Conservation (phyloP, 2,888 invertebrate genomes). For the Sisyra nigra region DNA sequence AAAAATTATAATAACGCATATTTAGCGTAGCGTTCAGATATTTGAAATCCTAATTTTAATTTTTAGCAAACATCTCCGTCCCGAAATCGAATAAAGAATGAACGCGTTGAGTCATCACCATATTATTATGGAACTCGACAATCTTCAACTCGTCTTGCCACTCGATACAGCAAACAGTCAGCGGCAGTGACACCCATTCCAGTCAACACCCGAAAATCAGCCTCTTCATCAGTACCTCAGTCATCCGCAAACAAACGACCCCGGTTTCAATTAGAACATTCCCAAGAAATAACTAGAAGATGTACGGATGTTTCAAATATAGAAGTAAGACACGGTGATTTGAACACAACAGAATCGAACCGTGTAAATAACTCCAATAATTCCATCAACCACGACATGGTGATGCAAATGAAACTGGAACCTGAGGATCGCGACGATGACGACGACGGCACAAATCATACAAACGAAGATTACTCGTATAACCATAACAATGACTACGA, state of each 20-base stretch:
- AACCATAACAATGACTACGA: slow-evolving; percentile 22
- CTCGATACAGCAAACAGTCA: no score
- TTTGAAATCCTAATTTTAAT: no score
- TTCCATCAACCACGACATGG: slow-evolving; percentile 2
- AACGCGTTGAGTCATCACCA: no score
- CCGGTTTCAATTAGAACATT: slow-evolving; percentile 1
- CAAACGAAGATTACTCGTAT: slow-evolving; percentile 24
- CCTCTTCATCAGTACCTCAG: not conserved
- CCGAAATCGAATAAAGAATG: no score
- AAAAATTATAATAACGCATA: no score
- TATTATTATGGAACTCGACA: no score
- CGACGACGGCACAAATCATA: slow-evolving; percentile 19
- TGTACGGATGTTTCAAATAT: slow-evolving; percentile 14
- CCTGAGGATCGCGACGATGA: slow-evolving; percentile 20
- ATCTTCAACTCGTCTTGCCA: no score
- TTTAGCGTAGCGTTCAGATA: no score
- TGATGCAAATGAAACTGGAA: slow-evolving; percentile 26
- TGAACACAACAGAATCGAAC: slow-evolving; percentile 22
- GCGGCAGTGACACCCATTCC: not conserved
- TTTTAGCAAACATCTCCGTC: no score
- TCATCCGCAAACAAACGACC: not conserved
- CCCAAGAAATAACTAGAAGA: slow-evolving; percentile 16
- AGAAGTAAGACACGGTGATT: slow-evolving; percentile 6
- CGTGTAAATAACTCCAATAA: not conserved
- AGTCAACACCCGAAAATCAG: not conserved